Percentiles rank a stretch among this genome's conserved stretches.
Evolutionary conservation across 1,140 invertebrate species (phyloP).

Genomic region (Cyclargus thomasi): DNA sequence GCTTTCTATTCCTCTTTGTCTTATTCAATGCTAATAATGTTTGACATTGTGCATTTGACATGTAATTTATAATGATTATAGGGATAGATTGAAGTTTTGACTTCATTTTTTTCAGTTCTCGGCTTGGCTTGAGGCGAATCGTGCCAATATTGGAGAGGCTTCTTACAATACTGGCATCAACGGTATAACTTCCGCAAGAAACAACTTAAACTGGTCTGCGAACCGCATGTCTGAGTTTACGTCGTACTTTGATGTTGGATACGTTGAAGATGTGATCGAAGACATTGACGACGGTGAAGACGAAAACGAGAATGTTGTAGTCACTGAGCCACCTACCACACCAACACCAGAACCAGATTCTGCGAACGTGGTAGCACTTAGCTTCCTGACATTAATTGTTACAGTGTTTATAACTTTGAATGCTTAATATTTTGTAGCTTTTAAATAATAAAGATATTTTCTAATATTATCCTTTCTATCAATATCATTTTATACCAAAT

Average conservation of each 20-base stretch:
- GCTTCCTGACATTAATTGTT: constrained; percentile 35
- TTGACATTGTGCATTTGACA: background rate
- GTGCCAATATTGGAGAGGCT: constrained; percentile 30
- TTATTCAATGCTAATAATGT: background rate
- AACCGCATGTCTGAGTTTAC: constrained; percentile 40
- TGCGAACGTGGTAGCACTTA: constrained; percentile 41
- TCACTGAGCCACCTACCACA: constrained; percentile 2
- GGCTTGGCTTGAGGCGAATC: constrained; percentile 43
- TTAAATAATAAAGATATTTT: background rate
- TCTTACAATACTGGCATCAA: constrained; percentile 39
- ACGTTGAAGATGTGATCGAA: constrained; percentile 43
- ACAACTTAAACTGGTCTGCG: constrained; percentile 43
- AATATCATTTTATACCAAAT: background rate
- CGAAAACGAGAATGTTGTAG: constrained; percentile 19
- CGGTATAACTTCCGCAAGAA: constrained; percentile 34
- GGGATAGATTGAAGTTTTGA: background rate
- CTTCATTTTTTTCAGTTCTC: constrained; percentile 39
- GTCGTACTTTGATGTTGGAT: constrained; percentile 48
- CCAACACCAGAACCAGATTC: constrained; percentile 29
- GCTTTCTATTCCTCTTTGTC: background rate
- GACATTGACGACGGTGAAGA: constrained; percentile 6
- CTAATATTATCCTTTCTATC: background rate
- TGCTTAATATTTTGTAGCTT: constrained; percentile 23
- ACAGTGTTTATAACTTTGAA: constrained; percentile 36
- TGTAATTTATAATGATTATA: constrained; percentile 11